Conservation (phyloP, 2,113 vertebrate genomes). For the Phaetusa simplex region DNA sequence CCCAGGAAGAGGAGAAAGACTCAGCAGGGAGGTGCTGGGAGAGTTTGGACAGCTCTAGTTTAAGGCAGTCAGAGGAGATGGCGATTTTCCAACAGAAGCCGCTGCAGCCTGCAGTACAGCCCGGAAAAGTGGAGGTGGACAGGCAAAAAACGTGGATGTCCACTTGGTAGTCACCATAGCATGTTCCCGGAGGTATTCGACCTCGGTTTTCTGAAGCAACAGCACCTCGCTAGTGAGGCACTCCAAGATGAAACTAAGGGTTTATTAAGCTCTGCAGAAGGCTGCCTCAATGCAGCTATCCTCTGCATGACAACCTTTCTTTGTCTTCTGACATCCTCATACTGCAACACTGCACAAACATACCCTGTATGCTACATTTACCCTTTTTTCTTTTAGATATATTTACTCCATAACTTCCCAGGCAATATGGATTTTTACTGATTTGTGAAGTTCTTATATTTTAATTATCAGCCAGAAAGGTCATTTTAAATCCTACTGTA, state of each 20-base stretch:
- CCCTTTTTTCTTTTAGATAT: neutral
- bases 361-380: neutral
- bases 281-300: neutral
- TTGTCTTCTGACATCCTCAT: neutral
- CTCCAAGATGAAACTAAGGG: neutral
- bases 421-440: neutral
- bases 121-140: accelerated
- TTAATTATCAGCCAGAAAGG: neutral
- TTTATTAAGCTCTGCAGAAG: neutral
- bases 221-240: neutral
- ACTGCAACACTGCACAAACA: neutral
- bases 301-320: neutral
- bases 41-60: neutral
- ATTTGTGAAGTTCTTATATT: neutral
- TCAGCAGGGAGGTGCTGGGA: neutral
- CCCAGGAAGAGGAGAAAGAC: neutral
- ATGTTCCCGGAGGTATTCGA: accelerated
- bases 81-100: neutral
- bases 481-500: neutral
- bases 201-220: neutral
- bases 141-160: neutral
- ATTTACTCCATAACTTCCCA: neutral
- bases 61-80: neutral
- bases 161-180: accelerated
- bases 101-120: neutral